phyloP scores from a whole-genome alignment of 2,888 invertebrate species.

The Uropetala carovei region DNA sequence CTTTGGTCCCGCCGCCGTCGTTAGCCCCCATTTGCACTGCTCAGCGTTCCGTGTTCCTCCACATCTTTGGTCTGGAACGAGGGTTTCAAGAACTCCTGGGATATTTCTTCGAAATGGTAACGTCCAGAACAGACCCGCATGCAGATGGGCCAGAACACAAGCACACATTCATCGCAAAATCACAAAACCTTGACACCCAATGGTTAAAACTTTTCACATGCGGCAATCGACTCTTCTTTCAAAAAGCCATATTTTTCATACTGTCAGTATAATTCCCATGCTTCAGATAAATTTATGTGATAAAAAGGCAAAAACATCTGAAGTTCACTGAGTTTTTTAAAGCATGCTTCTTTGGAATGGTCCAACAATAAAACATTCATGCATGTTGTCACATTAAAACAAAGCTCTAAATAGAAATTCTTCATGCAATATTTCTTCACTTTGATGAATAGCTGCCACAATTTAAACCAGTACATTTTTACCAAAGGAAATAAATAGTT shows the following conservation, averaged over 20 bases:
- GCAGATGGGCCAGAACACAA: not conserved
- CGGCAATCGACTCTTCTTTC: not conserved
- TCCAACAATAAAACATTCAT: not conserved
- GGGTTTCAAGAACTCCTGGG: constrained; percentile 52
- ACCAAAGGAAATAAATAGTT: no score
- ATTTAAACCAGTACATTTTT: not conserved
- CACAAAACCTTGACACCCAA: not conserved
- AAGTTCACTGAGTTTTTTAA: not conserved
- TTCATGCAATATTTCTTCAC: not conserved
- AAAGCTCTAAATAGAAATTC: not conserved
- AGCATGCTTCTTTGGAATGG: not conserved
- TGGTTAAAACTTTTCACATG: not conserved
- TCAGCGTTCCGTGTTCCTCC: constrained; percentile 20
- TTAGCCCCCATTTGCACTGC: not conserved
- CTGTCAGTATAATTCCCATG: not conserved
- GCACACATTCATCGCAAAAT: not conserved
- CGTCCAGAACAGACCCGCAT: not conserved
- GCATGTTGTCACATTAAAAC: not conserved
- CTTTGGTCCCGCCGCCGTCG: constrained; percentile 40
- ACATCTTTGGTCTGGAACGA: constrained; percentile 62
- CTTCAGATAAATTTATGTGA: not conserved
- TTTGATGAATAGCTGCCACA: not conserved
- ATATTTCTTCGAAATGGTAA: not conserved
- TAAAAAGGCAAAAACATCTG: not conserved
- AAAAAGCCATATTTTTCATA: not conserved